Evolutionary conservation across 1,140 invertebrate genomes (phyloP).

Genomic region (Melanaphis sacchari): DNA sequence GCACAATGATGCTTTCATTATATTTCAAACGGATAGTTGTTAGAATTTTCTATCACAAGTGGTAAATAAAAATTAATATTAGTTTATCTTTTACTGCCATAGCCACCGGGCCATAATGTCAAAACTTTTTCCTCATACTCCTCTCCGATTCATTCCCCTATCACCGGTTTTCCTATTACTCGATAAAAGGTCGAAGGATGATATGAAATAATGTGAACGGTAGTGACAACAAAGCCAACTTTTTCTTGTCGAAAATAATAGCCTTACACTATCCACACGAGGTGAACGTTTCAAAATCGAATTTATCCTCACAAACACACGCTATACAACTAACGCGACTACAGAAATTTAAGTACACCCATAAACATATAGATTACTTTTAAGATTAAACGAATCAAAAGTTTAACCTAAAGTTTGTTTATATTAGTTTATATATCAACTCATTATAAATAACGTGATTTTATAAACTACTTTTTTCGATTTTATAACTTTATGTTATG

Average conservation of each 20-base stretch:
- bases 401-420: background rate
- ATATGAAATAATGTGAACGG: background rate
- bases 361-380: background rate
- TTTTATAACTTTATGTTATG: background rate
- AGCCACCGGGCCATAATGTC: background rate
- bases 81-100: background rate
- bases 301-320: background rate
- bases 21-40: background rate
- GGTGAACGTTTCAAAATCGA: conserved; percentile 14
- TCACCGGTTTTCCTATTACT: background rate
- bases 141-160: background rate
- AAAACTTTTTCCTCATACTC: conserved; percentile 26
- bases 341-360: background rate
- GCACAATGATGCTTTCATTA: background rate
- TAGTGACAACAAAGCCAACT: background rate
- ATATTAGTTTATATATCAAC: background rate
- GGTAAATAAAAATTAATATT: conserved; percentile 32
- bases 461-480: background rate
- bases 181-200: background rate
- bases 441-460: background rate
- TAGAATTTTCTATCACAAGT: background rate
- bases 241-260: background rate
- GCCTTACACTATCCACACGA: background rate
- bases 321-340: background rate
- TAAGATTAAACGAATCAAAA: background rate